Evolutionary conservation across 2,113 vertebrate species (phyloP).

Genomic region (Machaerirhynchus nigripectus): DNA sequence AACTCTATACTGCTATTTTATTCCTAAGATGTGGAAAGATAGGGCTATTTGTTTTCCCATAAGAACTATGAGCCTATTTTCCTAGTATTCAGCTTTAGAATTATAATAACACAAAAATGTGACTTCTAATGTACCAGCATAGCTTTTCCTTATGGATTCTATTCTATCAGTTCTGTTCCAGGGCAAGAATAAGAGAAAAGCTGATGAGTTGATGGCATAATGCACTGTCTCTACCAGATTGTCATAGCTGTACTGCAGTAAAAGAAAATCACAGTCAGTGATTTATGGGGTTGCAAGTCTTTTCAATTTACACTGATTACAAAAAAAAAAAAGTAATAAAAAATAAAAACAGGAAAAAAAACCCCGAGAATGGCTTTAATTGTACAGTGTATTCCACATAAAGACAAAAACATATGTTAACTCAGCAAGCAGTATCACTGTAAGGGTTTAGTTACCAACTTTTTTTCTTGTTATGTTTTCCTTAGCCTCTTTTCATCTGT

Average conservation of each 20-base stretch:
- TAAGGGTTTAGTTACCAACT: not conserved
- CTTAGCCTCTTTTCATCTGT: not conserved
- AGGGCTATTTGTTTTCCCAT: constrained; percentile 2
- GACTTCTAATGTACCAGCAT: not conserved
- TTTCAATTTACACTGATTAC: not conserved
- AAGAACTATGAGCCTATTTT: not conserved
- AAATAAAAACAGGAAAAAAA: not conserved
- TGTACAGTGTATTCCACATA: not conserved
- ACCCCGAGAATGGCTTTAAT: not conserved
- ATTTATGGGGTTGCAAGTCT: not conserved
- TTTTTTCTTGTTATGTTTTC: not conserved
- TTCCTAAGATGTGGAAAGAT: not conserved
- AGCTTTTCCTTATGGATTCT: not conserved
- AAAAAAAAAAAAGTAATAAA: not conserved
- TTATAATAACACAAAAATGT: not conserved
- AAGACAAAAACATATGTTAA: not conserved
- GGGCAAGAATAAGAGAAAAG: not conserved
- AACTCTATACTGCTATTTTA: not conserved
- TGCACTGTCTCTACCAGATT: not conserved
- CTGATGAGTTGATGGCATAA: not conserved
- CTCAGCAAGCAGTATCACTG: not conserved
- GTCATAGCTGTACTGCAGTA: not conserved
- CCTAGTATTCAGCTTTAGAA: not conserved
- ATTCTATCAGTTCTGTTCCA: constrained; percentile 10
- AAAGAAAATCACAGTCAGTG: not conserved